phyloP scores from a whole-genome alignment of 1,140 invertebrate species.

The Drosophila sucinea region DNA sequence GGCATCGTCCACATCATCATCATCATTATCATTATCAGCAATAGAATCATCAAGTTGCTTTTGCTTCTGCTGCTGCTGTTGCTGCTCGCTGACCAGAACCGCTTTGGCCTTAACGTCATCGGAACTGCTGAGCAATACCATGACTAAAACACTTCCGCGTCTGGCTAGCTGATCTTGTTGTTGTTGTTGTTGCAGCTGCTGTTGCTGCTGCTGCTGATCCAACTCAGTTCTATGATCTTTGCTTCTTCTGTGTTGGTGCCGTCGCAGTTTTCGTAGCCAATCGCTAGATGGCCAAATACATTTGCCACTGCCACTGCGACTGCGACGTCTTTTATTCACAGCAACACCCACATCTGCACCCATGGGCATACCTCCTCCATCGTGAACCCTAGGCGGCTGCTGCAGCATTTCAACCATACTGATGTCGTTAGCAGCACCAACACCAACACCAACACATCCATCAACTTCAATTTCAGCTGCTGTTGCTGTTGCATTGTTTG shows the following conservation, averaged over 20 bases:
- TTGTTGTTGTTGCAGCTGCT: conserved; percentile 8
- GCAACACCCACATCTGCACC: neutral
- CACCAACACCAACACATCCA: conserved; percentile 59
- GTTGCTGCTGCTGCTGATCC: conserved; percentile 34
- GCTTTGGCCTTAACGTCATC: conserved; percentile 68
- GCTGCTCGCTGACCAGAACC: conserved; percentile 65
- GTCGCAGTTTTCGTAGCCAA: conserved; percentile 60
- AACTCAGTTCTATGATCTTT: neutral
- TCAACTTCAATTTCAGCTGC: conserved; percentile 49
- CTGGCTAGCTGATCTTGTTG: conserved; percentile 7
- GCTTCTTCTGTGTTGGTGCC: conserved; percentile 24
- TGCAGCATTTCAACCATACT: conserved; percentile 65
- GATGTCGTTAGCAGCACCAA: conserved; percentile 61
- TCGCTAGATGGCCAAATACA: conserved; percentile 68
- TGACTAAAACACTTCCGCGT: conserved; percentile 63
- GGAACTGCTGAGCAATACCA: conserved; percentile 64
- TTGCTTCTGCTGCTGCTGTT: conserved; percentile 32
- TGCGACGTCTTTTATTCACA: conserved; percentile 41
- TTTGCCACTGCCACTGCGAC: conserved; percentile 53
- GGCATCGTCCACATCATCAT: conserved; percentile 64
- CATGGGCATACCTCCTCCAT: neutral
- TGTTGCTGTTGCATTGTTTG: conserved; percentile 34
- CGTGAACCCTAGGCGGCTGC: conserved; percentile 12
- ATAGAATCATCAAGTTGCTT: conserved; percentile 14
- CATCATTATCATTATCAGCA: neutral